Percentiles rank a stretch among this genome's conserved stretches.
Evolutionary conservation across 2,888 invertebrate species (phyloP).

Genomic region (Ochropleura leucogaster): DNA sequence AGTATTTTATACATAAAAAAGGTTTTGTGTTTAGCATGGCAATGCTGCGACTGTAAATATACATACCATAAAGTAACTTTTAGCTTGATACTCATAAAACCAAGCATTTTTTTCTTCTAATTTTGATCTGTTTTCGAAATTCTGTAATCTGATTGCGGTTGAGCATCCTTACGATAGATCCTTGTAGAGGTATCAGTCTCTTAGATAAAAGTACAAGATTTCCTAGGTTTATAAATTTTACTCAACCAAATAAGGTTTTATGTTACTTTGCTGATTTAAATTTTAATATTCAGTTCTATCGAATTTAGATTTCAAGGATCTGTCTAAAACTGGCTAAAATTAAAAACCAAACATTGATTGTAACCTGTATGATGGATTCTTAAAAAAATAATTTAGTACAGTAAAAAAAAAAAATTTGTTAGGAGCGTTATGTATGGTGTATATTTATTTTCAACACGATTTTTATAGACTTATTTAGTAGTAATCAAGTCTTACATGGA

Average conservation of each 20-base stretch:
- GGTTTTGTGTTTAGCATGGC: no score
- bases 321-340: background rate
- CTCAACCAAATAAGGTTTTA: background rate
- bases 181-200: no score
- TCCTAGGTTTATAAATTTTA: background rate
- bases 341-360: background rate
- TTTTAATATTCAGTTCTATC: background rate
- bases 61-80: no score
- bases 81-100: no score
- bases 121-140: no score
- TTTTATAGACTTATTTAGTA: constrained; percentile 62
- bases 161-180: background rate
- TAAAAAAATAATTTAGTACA: background rate
- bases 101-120: no score
- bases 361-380: background rate
- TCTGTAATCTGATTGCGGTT: no score
- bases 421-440: background rate
- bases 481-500: constrained; percentile 68
- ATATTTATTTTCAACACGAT: constrained; percentile 42
- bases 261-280: no score
- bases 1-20: no score
- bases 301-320: background rate
- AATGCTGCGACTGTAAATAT: no score
- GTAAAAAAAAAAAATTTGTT: background rate
- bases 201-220: background rate